These are phyloP conservation scores for Cryptus viduatorius DNA, from an alignment of 2,888 invertebrate genomes.

Conservation along the genomic window DNA sequence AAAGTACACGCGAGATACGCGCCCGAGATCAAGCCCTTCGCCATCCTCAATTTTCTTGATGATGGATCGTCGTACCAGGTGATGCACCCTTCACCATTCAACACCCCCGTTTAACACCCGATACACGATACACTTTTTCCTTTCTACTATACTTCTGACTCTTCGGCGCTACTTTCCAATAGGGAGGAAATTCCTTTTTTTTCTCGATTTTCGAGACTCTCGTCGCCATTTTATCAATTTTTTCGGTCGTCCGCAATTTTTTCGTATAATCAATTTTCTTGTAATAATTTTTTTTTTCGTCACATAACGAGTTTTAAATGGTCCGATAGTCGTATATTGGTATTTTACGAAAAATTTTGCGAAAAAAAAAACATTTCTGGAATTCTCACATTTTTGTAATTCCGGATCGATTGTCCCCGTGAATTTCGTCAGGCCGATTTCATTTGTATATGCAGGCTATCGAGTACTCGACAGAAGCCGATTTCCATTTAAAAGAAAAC, in stretches of 20 bases:
- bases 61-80: conserved; percentile 82
- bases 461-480: neutral
- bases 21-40: conserved; percentile 68
- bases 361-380: too few relatives aligned
- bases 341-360: too few relatives aligned
- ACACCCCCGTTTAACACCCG: conserved; percentile 63
- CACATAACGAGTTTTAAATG: neutral
- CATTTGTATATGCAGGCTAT: neutral
- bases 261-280: neutral
- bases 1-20: conserved; percentile 29
- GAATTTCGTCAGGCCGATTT: too few relatives aligned
- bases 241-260: neutral
- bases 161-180: conserved; percentile 39
- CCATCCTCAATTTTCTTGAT: conserved; percentile 66
- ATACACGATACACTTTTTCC: conserved; percentile 60
- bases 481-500: neutral
- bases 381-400: too few relatives aligned
- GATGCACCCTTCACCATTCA: conserved; percentile 74
- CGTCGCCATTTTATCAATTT: conserved; percentile 36
- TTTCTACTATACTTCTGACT: conserved; percentile 51
- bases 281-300: neutral
- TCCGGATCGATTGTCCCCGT: too few relatives aligned
- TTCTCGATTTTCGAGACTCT: neutral
- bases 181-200: conserved; percentile 14
- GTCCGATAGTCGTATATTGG: too few relatives aligned